These are phyloP conservation scores for Fistularia tabacaria DNA, from an alignment of 2,797 vertebrate genomes.

Conservation along the genomic window DNA sequence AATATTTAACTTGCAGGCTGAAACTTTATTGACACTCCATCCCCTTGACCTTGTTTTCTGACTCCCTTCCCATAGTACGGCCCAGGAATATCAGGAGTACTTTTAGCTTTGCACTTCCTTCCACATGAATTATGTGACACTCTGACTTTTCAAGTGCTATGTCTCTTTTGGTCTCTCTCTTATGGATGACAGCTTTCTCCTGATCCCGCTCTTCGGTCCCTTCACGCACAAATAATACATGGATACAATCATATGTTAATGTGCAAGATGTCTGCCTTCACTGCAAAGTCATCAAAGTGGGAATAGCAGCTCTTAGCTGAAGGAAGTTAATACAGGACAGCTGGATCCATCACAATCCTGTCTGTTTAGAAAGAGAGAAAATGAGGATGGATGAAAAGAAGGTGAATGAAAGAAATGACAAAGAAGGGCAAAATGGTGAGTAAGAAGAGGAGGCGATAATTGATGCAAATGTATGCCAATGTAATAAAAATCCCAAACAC, in stretches of 20 bases:
- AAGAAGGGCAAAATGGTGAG: slow-evolving; percentile 32
- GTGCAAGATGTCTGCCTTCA: slow-evolving; percentile 69
- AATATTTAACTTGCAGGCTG: slow-evolving; percentile 3
- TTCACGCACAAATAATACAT: slow-evolving; percentile 69
- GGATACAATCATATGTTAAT: slow-evolving; percentile 71
- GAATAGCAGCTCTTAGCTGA: slow-evolving; percentile 52
- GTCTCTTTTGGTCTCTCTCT: slow-evolving; percentile 42
- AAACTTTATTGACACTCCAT: slow-evolving; percentile 35
- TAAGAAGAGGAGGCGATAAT: slow-evolving; percentile 24
- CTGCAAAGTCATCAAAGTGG: slow-evolving; percentile 69
- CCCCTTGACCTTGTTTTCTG: slow-evolving; percentile 52
- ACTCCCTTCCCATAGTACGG: slow-evolving; percentile 22
- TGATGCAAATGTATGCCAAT: slow-evolving; percentile 48
- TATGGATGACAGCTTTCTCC: slow-evolving; percentile 58
- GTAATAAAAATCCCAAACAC: slow-evolving; percentile 36
- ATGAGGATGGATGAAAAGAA: slow-evolving; percentile 15
- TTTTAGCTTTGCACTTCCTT: slow-evolving; percentile 48
- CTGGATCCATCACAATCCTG: slow-evolving; percentile 59
- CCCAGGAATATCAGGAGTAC: slow-evolving; percentile 30
- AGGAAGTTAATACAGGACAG: slow-evolving; percentile 60
- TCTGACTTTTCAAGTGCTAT: slow-evolving; percentile 41
- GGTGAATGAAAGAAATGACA: slow-evolving; percentile 40
- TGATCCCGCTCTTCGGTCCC: slow-evolving; percentile 47
- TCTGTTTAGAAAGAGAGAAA: slow-evolving; percentile 49
- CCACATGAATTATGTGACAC: slow-evolving; percentile 63